Evolutionary conservation across 2,888 invertebrate genomes (phyloP).

Genomic region (Trichopria drosophilae): DNA sequence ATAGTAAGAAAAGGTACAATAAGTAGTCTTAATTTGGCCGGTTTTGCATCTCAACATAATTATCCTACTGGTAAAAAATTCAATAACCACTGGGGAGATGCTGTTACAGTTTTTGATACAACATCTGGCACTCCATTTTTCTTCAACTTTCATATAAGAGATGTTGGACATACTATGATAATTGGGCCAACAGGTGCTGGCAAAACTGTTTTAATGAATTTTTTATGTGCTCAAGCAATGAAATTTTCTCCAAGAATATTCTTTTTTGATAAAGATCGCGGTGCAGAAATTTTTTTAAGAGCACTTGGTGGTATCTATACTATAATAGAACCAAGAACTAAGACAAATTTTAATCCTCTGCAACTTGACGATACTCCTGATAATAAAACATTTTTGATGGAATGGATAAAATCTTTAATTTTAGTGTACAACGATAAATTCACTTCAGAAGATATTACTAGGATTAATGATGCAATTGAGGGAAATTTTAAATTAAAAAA

Average conservation of each 20-base stretch:
- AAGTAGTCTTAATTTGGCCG: constrained; percentile 18
- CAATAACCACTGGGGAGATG: constrained; percentile 22
- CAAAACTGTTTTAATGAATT: constrained; percentile 26
- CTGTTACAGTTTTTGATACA: constrained; percentile 18
- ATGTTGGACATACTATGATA: constrained; percentile 20
- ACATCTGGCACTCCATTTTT: constrained; percentile 20
- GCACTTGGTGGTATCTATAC: constrained; percentile 16
- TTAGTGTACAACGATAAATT: constrained; percentile 13
- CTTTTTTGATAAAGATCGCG: constrained; percentile 24
- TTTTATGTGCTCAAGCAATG: constrained; percentile 22
- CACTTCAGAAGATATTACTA: constrained; percentile 19
- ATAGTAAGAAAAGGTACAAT: constrained; percentile 23
- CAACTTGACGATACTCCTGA: constrained; percentile 19
- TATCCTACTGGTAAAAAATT: constrained; percentile 16
- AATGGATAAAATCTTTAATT: constrained; percentile 16
- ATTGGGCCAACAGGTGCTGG: constrained; percentile 23
- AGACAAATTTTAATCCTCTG: constrained; percentile 17
- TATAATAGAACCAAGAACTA: constrained; percentile 20
- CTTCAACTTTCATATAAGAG: constrained; percentile 19
- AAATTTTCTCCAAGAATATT: constrained; percentile 19
- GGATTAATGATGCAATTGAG: constrained; percentile 19
- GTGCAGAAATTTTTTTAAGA: constrained; percentile 23
- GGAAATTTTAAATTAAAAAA: constrained; percentile 22
- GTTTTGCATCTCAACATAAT: constrained; percentile 18
- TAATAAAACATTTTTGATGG: constrained; percentile 23